phyloP scores from a whole-genome alignment of 1,140 invertebrate genomes.

The Euborellia annulipes region DNA sequence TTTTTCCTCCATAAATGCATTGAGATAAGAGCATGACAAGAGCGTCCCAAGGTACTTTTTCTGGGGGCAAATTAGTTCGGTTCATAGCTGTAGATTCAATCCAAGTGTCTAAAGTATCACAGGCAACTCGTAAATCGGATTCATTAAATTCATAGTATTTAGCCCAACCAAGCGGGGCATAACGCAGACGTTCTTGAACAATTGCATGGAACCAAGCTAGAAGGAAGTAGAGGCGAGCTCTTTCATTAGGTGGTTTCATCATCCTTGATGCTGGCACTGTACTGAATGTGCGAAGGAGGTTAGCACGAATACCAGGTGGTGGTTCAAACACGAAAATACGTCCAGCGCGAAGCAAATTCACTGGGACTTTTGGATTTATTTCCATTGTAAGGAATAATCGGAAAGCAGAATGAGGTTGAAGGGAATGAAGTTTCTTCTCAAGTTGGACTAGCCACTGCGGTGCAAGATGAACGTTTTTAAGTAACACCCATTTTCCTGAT shows the following conservation, averaged over 20 bases:
- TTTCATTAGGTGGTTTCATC: constrained; percentile 87
- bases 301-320: constrained; percentile 93
- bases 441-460: constrained; percentile 97
- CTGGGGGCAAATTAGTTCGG: constrained; percentile 90
- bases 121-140: constrained; percentile 90
- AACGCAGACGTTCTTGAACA: constrained; percentile 91
- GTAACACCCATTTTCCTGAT: constrained; percentile 91
- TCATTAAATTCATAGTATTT: constrained; percentile 99
- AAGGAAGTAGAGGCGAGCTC: constrained; percentile 91
- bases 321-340: constrained; percentile 97
- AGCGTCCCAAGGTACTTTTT: constrained; percentile 98
- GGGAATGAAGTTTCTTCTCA: constrained; percentile 95
- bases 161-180: constrained; percentile 94
- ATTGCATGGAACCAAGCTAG: constrained; percentile 99
- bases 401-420: constrained; percentile 87
- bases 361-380: constrained; percentile 87
- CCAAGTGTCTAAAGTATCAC: constrained; percentile 97
- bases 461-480: constrained; percentile 98
- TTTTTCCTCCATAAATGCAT: constrained; percentile 99
- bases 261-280: constrained; percentile 75
- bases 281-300: constrained; percentile 87
- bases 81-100: constrained; percentile 97
- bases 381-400: constrained; percentile 87
- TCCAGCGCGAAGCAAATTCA: constrained; percentile 85
- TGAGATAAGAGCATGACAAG: constrained; percentile 87